Conservation (phyloP, 2,797 vertebrate genomes). For the Petrocephalus sullivani region DNA sequence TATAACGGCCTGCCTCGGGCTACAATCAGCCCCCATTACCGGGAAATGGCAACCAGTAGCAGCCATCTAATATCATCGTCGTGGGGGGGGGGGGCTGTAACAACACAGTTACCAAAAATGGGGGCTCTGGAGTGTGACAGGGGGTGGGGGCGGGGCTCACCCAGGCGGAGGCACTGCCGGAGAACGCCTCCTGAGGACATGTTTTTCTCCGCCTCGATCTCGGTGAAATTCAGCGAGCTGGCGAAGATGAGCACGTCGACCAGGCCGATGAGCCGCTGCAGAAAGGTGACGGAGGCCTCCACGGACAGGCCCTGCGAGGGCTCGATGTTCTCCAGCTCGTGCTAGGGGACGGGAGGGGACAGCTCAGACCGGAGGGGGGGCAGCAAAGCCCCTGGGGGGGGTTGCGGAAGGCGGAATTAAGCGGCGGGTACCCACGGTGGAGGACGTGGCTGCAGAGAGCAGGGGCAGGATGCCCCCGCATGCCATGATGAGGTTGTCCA, state of each 20-base stretch:
- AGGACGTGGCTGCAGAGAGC: conserved; percentile 93
- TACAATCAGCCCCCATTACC: conserved; percentile 47
- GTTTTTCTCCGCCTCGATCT: conserved; percentile 98
- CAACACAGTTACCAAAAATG: conserved; percentile 55
- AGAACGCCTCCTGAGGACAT: conserved; percentile 95
- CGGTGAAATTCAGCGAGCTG: conserved; percentile 91
- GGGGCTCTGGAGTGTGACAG: neutral
- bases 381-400: neutral
- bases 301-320: conserved; percentile 85
- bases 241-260: conserved; percentile 96
- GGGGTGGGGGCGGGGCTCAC: conserved; percentile 50
- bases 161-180: conserved; percentile 89
- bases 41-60: conserved; percentile 49
- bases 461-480: conserved; percentile 94
- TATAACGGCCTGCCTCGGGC: conserved; percentile 23
- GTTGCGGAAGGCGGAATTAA: neutral
- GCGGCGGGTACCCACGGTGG: conserved; percentile 55
- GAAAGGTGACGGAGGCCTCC: conserved; percentile 84
- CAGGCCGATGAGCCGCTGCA: conserved; percentile 87
- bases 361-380: neutral
- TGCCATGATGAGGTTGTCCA: conserved; percentile 97
- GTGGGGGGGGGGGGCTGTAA: conserved; percentile 44
- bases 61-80: conserved; percentile 45
- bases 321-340: conserved; percentile 90
- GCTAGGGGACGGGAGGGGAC: conserved; percentile 58